These are phyloP conservation scores for Halcyon malimbica DNA, from an alignment of 2,113 vertebrate species.

Conservation along the genomic window DNA sequence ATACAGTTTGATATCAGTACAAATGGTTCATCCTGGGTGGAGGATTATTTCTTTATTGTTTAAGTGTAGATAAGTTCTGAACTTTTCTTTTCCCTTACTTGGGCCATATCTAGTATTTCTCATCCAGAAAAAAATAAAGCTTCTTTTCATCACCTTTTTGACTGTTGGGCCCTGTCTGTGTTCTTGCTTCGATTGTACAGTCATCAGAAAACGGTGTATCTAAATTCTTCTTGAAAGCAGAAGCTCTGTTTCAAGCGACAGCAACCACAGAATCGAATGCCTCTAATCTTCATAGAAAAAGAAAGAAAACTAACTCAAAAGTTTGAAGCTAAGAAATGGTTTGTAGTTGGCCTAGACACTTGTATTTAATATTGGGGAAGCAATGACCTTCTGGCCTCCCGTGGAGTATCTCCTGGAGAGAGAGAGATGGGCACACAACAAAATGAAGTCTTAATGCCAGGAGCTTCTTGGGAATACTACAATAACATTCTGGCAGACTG, in stretches of 20 bases:
- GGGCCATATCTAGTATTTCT: not conserved
- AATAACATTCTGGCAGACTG: constrained; percentile 40
- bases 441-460: constrained; percentile 23
- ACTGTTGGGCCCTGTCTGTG: not conserved
- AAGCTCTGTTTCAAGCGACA: not conserved
- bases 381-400: constrained; percentile 19
- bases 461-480: constrained; percentile 17
- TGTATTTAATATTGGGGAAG: not conserved
- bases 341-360: not conserved
- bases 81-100: constrained; percentile 1
- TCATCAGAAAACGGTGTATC: not conserved
- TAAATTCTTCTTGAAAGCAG: constrained; percentile 20
- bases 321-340: not conserved
- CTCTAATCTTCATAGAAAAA: constrained; percentile 28
- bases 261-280: not conserved
- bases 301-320: constrained; percentile 20
- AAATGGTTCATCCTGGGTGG: constrained; percentile 22
- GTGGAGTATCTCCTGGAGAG: constrained; percentile 25
- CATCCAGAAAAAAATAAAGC: constrained; percentile 10
- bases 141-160: constrained; percentile 11
- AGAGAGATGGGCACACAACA: not conserved
- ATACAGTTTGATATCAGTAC: constrained; percentile 47
- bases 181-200: not conserved
- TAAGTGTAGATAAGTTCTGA: constrained; percentile 24
- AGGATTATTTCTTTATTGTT: constrained; percentile 36